A percentile compares a stretch with the other conserved stretches of the same genome.
Evolutionary conservation across 1,140 invertebrate species (phyloP).

Genomic region (Hyles euphorbiae): DNA sequence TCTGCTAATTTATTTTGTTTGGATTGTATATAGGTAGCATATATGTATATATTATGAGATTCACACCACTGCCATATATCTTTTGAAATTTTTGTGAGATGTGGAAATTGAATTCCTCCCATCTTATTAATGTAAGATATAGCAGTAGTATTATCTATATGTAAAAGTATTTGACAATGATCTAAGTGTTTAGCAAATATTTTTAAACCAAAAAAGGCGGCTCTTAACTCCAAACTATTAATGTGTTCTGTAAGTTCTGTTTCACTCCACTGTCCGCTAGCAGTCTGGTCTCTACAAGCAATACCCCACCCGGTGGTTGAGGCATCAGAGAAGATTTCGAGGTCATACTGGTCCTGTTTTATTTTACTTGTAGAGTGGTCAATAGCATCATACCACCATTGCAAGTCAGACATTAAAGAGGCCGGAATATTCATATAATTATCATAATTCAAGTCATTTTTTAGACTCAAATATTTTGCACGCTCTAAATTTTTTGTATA

Average conservation of each 20-base stretch:
- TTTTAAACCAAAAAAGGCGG: constrained; percentile 11
- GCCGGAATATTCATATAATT: too few relatives aligned
- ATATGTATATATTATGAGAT: constrained; percentile 3
- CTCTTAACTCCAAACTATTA: constrained; percentile 7
- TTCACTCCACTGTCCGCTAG: constrained; percentile 2
- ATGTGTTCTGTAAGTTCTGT: constrained; percentile 6
- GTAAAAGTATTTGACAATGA: constrained; percentile 4
- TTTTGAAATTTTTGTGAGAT: constrained; percentile 3
- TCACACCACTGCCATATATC: constrained; percentile 15
- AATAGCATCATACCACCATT: not conserved
- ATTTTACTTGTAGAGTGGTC: not conserved
- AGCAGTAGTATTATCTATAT: constrained; percentile 10
- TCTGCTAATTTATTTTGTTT: constrained; percentile 12
- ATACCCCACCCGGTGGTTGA: constrained; percentile 10
- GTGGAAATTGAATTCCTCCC: constrained; percentile 4
- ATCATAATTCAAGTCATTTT: too few relatives aligned
- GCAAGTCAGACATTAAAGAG: too few relatives aligned
- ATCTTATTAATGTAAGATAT: constrained; percentile 11
- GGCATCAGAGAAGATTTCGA: constrained; percentile 12
- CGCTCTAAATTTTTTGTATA: too few relatives aligned
- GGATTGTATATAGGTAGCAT: constrained; percentile 9
- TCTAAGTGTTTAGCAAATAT: constrained; percentile 5
- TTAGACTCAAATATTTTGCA: too few relatives aligned
- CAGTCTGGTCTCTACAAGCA: not conserved
- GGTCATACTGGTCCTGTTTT: too few relatives aligned